Evolutionary conservation across 2,888 invertebrate genomes (phyloP).

Genomic region (Drosophila melanosoma): DNA sequence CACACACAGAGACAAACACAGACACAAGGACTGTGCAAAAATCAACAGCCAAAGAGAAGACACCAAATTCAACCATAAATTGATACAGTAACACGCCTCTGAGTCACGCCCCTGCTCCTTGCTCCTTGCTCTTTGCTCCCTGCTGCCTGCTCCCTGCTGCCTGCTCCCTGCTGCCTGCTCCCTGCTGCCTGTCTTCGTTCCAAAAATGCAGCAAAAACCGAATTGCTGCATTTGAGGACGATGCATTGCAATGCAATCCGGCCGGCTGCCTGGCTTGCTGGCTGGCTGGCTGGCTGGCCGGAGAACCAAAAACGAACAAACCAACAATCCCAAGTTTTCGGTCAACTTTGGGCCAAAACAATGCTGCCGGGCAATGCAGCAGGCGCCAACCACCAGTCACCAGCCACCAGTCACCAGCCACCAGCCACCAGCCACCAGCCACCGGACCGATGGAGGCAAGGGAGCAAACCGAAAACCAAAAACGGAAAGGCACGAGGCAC

Average conservation of each 20-base stretch:
- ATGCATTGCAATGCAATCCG: slow-evolving; percentile 55
- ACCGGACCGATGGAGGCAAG: not conserved
- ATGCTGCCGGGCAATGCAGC: slow-evolving; percentile 50
- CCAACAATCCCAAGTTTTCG: slow-evolving; percentile 81
- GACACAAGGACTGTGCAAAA: slow-evolving; percentile 32
- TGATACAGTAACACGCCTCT: slow-evolving; percentile 75
- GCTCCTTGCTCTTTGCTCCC: too few species aligned
- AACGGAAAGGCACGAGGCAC: slow-evolving; percentile 45
- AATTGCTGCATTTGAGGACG: slow-evolving; percentile 51
- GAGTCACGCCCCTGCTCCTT: slow-evolving; percentile 40
- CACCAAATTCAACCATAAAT: slow-evolving; percentile 79
- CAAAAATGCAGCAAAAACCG: slow-evolving; percentile 42
- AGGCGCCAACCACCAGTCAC: slow-evolving; percentile 38
- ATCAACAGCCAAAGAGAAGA: slow-evolving; percentile 59
- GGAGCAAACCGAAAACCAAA: not conserved
- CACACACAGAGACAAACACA: slow-evolving; percentile 17
- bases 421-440: slow-evolving; percentile 24
- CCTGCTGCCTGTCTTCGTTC: slow-evolving; percentile 1
- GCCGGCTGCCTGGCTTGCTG: slow-evolving; percentile 22
- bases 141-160: too few species aligned
- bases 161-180: too few species aligned
- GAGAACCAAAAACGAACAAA: slow-evolving; percentile 72
- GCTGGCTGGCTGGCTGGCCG: slow-evolving; percentile 38
- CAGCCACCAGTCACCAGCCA: slow-evolving; percentile 16
- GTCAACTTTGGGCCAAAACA: slow-evolving; percentile 82